Evolutionary conservation across 2,797 vertebrate genomes (phyloP).

Genomic region (Tapirus indicus): DNA sequence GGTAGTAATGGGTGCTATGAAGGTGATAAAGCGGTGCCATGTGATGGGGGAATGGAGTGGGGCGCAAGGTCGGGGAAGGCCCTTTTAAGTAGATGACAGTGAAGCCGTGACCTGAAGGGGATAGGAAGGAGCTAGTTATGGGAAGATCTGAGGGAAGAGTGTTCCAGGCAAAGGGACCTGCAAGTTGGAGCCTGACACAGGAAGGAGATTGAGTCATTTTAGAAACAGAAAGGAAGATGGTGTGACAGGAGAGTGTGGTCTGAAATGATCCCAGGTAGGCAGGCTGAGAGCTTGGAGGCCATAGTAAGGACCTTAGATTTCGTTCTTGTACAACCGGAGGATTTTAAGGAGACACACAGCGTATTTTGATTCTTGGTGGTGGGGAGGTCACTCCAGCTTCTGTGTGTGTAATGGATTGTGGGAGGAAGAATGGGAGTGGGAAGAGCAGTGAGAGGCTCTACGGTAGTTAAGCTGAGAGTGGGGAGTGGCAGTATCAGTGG

Average conservation of each 20-base stretch:
- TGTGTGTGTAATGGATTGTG: background rate
- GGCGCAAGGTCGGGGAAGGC: too few species aligned
- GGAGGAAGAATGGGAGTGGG: background rate
- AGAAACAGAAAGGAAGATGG: background rate
- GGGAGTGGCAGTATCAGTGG: background rate
- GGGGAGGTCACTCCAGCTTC: fast-evolving
- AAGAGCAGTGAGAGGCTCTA: background rate
- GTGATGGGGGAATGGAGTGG: too few species aligned
- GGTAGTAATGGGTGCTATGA: background rate
- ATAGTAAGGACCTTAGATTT: background rate
- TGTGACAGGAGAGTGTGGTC: background rate
- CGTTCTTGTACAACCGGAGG: background rate
- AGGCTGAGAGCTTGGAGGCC: background rate
- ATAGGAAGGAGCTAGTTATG: background rate
- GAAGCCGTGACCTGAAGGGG: background rate
- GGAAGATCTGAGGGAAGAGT: background rate
- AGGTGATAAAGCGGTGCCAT: too few species aligned
- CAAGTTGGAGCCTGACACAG: background rate
- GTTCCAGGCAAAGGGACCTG: background rate
- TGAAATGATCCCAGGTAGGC: background rate
- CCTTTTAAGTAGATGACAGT: background rate
- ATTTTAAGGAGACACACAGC: background rate
- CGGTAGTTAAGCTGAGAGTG: background rate
- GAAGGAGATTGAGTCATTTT: background rate
- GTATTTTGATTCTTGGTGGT: background rate